Conservation (phyloP, 2,888 invertebrate genomes). For the Phyto melanocephala region DNA sequence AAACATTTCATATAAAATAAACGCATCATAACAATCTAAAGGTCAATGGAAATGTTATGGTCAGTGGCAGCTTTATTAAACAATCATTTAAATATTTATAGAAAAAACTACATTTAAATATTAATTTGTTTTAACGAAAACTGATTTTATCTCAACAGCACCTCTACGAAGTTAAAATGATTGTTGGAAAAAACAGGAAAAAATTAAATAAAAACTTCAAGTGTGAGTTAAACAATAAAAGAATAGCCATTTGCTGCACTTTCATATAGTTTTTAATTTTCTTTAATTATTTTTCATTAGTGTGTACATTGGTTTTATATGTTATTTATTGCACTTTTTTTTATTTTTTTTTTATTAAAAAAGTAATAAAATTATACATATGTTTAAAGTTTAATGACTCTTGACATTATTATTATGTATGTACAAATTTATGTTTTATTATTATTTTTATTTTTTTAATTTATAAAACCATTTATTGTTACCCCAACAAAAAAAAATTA, state of each 20-base stretch:
- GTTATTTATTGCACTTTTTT: slow-evolving; percentile 22
- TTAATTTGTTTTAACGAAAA: neutral
- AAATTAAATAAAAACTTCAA: slow-evolving; percentile 11
- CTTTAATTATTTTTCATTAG: neutral
- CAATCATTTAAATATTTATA: neutral
- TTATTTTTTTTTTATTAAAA: slow-evolving; percentile 1
- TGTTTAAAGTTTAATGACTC: slow-evolving; percentile 57
- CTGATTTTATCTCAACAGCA: neutral
- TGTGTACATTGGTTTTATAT: neutral
- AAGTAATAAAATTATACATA: slow-evolving; percentile 40
- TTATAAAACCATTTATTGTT: neutral
- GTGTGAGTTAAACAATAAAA: neutral
- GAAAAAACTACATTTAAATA: neutral
- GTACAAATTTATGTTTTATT: slow-evolving; percentile 21
- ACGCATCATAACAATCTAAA: neutral
- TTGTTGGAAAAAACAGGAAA: too few relatives aligned
- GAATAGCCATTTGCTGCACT: neutral
- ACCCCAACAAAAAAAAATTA: neutral
- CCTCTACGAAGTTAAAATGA: neutral
- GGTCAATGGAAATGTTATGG: neutral
- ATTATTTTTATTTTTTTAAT: neutral
- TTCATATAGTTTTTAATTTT: neutral
- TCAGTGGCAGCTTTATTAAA: neutral
- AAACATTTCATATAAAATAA: neutral
- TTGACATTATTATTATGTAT: slow-evolving; percentile 48